These are phyloP conservation scores for Python bivittatus DNA, from an alignment of 2,113 vertebrate genomes.

Conservation along the genomic window DNA sequence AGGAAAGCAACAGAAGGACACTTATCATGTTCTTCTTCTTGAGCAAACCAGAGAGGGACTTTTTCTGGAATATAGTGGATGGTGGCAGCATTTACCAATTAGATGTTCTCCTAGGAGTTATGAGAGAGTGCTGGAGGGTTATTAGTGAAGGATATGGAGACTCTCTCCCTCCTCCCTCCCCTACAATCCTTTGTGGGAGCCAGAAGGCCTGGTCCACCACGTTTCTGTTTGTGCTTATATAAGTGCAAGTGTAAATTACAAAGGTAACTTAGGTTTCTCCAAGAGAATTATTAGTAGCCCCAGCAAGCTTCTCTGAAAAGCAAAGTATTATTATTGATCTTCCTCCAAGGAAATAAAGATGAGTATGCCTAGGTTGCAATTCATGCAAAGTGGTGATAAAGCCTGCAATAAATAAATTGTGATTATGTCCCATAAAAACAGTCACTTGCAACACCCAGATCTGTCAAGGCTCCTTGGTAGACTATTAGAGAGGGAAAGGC, in stretches of 20 bases:
- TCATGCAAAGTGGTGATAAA: not conserved
- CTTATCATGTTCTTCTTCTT: not conserved
- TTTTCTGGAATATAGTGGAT: not conserved
- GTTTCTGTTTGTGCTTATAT: not conserved
- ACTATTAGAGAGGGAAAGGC: not conserved
- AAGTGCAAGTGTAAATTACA: not conserved
- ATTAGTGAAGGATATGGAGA: not conserved
- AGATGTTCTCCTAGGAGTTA: not conserved
- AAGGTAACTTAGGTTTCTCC: not conserved
- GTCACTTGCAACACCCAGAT: not conserved
- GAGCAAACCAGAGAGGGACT: not conserved
- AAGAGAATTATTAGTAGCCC: not conserved
- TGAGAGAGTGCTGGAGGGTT: not conserved
- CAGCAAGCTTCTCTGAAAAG: not conserved
- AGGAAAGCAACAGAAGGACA: not conserved
- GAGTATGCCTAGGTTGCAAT: not conserved
- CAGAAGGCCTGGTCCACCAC: not conserved
- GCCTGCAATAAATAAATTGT: not conserved
- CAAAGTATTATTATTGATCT: not conserved
- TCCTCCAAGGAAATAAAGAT: not conserved
- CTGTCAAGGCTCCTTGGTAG: not conserved
- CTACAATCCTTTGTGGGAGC: not conserved
- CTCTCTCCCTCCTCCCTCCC: fast-evolving
- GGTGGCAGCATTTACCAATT: not conserved
- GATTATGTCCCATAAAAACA: not conserved